A percentile compares a stretch with the other conserved stretches of the same genome.
These are phyloP conservation scores for Seriola aureovittata DNA, from an alignment of 2,113 vertebrate species.

Conservation along the genomic window DNA sequence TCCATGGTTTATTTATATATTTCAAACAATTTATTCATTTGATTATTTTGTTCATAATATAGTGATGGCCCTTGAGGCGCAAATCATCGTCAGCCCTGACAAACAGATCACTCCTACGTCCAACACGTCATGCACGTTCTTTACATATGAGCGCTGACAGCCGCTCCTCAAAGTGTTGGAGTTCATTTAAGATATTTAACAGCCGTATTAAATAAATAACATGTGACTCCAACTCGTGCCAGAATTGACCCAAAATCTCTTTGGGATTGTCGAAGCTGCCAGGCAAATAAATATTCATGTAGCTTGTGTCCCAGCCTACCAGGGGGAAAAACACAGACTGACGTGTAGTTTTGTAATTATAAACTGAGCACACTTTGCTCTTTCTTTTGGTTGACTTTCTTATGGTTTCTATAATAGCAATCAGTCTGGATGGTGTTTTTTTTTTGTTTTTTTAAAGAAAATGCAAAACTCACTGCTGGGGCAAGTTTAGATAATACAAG, in stretches of 20 bases:
- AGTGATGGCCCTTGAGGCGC: too few relatives aligned
- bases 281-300: not conserved
- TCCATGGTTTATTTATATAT: too few relatives aligned
- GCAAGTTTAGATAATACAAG: not conserved
- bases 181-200: not conserved
- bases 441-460: not conserved
- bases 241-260: not conserved
- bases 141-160: not conserved
- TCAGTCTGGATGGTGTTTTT: not conserved
- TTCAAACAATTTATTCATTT: too few relatives aligned
- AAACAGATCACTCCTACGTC: too few relatives aligned
- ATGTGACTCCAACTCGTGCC: not conserved
- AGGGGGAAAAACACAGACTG: not conserved
- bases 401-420: not conserved
- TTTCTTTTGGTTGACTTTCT: not conserved
- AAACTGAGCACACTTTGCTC: not conserved
- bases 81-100: too few relatives aligned
- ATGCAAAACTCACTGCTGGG: not conserved
- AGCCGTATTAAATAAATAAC: not conserved
- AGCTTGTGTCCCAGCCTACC: not conserved
- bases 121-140: not conserved
- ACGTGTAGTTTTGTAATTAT: not conserved
- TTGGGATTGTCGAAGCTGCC: not conserved
- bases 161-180: not conserved
- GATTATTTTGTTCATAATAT: not conserved